Conservation (phyloP, 2,888 invertebrate species). For the Tyria jacobaeae region DNA sequence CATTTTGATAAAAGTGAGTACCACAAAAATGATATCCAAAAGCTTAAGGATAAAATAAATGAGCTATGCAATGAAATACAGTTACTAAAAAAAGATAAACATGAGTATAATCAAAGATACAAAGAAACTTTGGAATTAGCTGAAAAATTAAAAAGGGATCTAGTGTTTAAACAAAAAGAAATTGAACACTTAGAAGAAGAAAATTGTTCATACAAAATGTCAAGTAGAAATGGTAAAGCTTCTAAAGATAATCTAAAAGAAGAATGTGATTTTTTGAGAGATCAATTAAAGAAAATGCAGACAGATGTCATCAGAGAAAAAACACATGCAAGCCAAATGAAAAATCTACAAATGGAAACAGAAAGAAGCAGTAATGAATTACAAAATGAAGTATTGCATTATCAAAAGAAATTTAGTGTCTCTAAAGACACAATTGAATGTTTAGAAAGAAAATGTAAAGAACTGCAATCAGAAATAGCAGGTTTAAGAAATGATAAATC, state of each 20-base stretch:
- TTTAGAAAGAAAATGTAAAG: slow-evolving; percentile 87
- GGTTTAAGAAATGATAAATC: slow-evolving; percentile 88
- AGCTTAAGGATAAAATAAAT: slow-evolving; percentile 68
- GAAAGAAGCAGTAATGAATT: slow-evolving; percentile 90
- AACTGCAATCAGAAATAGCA: slow-evolving; percentile 87
- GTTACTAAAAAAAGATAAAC: slow-evolving; percentile 73
- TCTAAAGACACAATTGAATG: slow-evolving; percentile 86
- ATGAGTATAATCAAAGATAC: slow-evolving; percentile 73
- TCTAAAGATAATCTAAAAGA: slow-evolving; percentile 77
- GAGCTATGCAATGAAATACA: slow-evolving; percentile 68
- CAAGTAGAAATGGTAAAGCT: slow-evolving; percentile 75
- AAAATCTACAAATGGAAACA: slow-evolving; percentile 91
- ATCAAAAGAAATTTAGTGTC: slow-evolving; percentile 88
- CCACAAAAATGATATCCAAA: slow-evolving; percentile 64
- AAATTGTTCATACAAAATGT: slow-evolving; percentile 80
- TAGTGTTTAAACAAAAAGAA: slow-evolving; percentile 75
- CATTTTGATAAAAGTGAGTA: slow-evolving; percentile 60
- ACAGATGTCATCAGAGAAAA: slow-evolving; percentile 81
- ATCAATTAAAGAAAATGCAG: slow-evolving; percentile 80
- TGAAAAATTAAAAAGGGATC: slow-evolving; percentile 78
- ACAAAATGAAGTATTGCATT: slow-evolving; percentile 88
- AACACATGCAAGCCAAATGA: slow-evolving; percentile 83
- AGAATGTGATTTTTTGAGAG: slow-evolving; percentile 77
- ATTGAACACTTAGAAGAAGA: slow-evolving; percentile 78
- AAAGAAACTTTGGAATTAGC: slow-evolving; percentile 72